phyloP scores from a whole-genome alignment of 2,797 vertebrate species.

The Smutsia gigantea region DNA sequence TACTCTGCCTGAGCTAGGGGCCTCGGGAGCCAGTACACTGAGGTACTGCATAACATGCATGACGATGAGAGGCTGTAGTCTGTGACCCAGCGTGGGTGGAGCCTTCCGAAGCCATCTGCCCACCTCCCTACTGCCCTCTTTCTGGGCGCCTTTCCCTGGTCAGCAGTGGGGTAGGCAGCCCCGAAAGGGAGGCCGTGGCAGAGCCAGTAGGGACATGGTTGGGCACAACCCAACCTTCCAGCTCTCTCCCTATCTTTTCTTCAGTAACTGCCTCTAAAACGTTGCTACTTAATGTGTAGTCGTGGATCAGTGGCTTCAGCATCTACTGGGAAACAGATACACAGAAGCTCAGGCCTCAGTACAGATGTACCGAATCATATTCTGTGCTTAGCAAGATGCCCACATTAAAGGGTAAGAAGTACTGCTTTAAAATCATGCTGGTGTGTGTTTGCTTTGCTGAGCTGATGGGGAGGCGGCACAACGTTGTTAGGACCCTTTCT shows the following conservation, averaged over 20 bases:
- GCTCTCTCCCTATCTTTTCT: not conserved
- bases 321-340: not conserved
- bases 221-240: not conserved
- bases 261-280: not conserved
- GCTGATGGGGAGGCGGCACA: not conserved
- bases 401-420: not conserved
- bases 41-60: not conserved
- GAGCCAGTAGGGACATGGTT: not conserved
- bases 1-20: slow-evolving; percentile 73
- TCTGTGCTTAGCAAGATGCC: not conserved
- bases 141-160: not conserved
- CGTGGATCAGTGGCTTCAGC: not conserved
- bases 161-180: not conserved
- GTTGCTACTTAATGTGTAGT: not conserved
- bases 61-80: not conserved
- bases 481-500: not conserved
- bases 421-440: not conserved
- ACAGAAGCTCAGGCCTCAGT: not conserved
- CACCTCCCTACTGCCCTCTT: not conserved
- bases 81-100: not conserved
- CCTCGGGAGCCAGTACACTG: slow-evolving; percentile 55
- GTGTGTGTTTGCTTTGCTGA: not conserved
- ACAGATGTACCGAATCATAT: not conserved
- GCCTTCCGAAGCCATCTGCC: not conserved
- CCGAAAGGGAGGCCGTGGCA: not conserved